Base-by-base conservation (phyloP, 2,888 invertebrate species). In the Tetramorium bicarinatum region DNA sequence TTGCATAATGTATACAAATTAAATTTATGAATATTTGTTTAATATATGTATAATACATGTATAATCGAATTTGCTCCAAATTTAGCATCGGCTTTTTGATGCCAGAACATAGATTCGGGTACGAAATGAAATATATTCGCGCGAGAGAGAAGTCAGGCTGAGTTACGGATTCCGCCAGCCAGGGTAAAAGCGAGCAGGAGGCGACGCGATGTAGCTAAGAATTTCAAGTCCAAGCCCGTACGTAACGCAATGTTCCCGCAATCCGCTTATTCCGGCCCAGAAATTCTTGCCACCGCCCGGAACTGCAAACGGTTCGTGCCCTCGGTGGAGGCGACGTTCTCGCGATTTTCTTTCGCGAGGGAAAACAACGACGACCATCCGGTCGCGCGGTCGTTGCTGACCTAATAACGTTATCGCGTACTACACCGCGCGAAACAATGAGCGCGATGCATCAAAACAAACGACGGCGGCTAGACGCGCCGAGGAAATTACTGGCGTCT, bases 401-500 rank as follows among this genome's bases (percentile, higher is more conserved):
- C 86, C 86, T 61, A 83, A 85, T 85, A 81, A 82, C 84, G 84
- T 87, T 84, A 44, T 71, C 80, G 41, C 29, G 49, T 11, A 54
- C 52, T 11, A 54, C 44, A 34, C 18, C 21, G 56, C 29, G 34
- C 13, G 54, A 74, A 44, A 49, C 59, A 56, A 69, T 25, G 64
- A 38, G 44, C 74, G 75, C 71, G 75, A 61, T 66, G 82, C 76
- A 56, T 74, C 52, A 67, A 52, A 83, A 79, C 62, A 25, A 64
- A 76, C 47, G n/a, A 61, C 41, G 81, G 15, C 38, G 18, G 54
- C 59, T 21, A 41, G 25, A 34, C 38, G 29, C 34, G 18, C 8
- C 29, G 21, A 29, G 69, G 66, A 71, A 71, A 87, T 86, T 86
- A 84, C 85, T 67, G 85, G 86, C 86, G 62, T 84, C 84, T 88